Evolutionary conservation across 2,888 invertebrate genomes (phyloP).

Genomic region (Lasioglossum calceatum): DNA sequence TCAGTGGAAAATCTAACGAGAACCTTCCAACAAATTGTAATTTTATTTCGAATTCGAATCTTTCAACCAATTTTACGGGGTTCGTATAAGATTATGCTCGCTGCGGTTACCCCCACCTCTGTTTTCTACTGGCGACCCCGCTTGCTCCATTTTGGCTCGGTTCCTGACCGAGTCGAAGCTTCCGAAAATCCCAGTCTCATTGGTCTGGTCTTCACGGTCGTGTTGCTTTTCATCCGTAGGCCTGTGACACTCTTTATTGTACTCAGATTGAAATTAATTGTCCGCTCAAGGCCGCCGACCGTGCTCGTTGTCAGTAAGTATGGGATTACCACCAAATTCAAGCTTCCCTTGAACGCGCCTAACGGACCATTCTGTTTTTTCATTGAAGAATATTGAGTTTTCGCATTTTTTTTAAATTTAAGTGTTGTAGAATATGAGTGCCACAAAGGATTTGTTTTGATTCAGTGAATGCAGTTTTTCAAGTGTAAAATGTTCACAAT

Average conservation of each 20-base stretch:
- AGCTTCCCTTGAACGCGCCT: not conserved
- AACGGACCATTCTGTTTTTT: not conserved
- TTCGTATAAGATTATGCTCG: not conserved
- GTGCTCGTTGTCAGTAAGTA: not conserved
- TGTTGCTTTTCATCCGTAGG: conserved; percentile 3
- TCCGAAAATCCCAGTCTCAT: conserved; percentile 8
- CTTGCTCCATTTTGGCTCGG: conserved; percentile 9
- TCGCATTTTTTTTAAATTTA: not conserved
- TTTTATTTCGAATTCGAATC: not conserved
- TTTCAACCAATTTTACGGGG: not conserved
- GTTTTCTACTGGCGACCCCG: not conserved
- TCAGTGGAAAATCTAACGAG: too few species aligned
- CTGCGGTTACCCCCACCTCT: conserved; percentile 9
- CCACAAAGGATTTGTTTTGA: not conserved
- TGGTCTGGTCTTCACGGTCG: conserved; percentile 2
- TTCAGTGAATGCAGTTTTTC: not conserved
- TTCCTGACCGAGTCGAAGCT: not conserved
- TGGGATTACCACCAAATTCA: not conserved
- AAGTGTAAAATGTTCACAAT: not conserved
- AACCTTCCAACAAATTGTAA: too few species aligned
- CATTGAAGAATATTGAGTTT: not conserved
- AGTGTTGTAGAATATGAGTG: not conserved
- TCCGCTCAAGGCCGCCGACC: not conserved
- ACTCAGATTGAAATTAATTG: too few species aligned
- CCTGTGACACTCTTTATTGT: not conserved